These are phyloP conservation scores for Acipenser oxyrinchus DNA, from an alignment of 2,797 vertebrate genomes.

Conservation along the genomic window DNA sequence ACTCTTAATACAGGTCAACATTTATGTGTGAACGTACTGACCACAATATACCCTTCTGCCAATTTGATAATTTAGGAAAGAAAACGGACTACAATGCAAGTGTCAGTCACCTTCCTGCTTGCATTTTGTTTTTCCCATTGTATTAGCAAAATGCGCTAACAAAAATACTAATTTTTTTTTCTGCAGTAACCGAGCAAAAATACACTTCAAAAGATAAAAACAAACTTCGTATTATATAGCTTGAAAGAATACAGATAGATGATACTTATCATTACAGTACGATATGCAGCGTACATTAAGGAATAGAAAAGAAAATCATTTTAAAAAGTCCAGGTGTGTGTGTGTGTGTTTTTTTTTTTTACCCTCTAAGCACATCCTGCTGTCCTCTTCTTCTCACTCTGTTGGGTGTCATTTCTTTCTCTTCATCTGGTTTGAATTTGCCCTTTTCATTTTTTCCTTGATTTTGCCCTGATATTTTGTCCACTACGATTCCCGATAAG, in stretches of 20 bases:
- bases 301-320: neutral
- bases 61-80: no score
- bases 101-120: no score
- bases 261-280: neutral
- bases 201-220: no score
- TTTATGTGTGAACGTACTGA: no score
- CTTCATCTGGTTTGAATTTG: slow-evolving; percentile 23
- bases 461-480: slow-evolving; percentile 20
- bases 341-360: slow-evolving; percentile 24
- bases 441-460: slow-evolving; percentile 14
- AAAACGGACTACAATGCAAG: no score
- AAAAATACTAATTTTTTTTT: no score
- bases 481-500: slow-evolving; percentile 23
- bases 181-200: no score
- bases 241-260: neutral
- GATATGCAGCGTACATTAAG: neutral
- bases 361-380: slow-evolving; percentile 64
- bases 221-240: neutral
- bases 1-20: no score
- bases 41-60: no score
- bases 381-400: slow-evolving; percentile 58
- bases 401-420: slow-evolving; percentile 13
- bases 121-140: no score
- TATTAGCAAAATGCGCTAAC: no score
- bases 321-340: neutral